phyloP scores from a whole-genome alignment of 2,888 invertebrate genomes.

The Synanthedon myopaeformis region DNA sequence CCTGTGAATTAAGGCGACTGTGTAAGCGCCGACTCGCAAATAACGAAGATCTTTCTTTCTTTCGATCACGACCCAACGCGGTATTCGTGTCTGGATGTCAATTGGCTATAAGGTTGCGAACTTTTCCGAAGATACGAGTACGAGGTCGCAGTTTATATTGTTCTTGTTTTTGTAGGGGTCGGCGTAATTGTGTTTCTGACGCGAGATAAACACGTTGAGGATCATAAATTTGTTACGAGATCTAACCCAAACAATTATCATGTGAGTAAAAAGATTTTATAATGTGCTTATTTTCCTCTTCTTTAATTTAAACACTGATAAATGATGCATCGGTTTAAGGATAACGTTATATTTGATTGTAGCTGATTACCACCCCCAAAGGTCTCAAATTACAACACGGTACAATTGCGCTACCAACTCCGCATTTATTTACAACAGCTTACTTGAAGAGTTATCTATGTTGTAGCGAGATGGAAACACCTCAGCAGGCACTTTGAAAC shows the following conservation, averaged over 20 bases:
- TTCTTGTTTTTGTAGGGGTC: constrained; percentile 30
- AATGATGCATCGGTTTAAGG: no score
- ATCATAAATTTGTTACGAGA: constrained; percentile 11
- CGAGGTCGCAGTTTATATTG: constrained; percentile 23
- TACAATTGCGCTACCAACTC: no score
- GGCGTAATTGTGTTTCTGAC: constrained; percentile 30
- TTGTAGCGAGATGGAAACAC: no score
- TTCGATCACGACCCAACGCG: constrained; percentile 56
- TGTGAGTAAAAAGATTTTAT: background rate
- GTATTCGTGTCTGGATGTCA: constrained; percentile 61
- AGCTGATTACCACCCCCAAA: no score
- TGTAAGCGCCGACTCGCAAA: constrained; percentile 1
- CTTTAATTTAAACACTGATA: no score
- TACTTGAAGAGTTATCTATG: no score
- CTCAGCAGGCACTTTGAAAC: no score
- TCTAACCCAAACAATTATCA: background rate
- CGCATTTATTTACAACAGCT: no score
- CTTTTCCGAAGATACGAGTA: constrained; percentile 27
- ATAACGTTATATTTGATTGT: no score
- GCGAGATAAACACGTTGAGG: constrained; percentile 27
- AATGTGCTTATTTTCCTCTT: background rate
- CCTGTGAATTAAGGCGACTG: background rate
- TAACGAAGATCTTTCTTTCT: constrained; percentile 25
- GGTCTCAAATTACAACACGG: no score
- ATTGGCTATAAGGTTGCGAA: constrained; percentile 59